Percentiles rank a stretch among this genome's conserved stretches.
Conservation (phyloP, 2,797 vertebrate genomes). For the Characodon lateralis region DNA sequence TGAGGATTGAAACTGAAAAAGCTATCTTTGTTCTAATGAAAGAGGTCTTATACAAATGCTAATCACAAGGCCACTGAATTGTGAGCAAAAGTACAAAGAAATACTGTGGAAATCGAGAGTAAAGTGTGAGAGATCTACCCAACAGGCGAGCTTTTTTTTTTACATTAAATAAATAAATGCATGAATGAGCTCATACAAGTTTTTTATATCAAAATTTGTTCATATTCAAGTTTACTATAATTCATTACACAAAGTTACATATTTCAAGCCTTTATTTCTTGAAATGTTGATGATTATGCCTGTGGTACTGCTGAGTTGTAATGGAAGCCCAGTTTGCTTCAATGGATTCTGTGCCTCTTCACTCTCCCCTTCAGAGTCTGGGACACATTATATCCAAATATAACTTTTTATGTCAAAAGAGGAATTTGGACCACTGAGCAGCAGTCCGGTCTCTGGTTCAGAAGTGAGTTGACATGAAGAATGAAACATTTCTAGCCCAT, state of each 20-base stretch:
- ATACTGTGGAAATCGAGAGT: not conserved
- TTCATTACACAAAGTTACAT: no score
- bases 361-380: no score
- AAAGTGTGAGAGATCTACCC: no score
- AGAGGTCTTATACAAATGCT: constrained; percentile 83
- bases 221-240: not conserved
- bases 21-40: constrained; percentile 83
- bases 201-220: not conserved
- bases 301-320: no score
- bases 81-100: constrained; percentile 71
- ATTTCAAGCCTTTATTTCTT: no score
- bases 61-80: constrained; percentile 80
- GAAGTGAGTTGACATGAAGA: no score
- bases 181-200: not conserved
- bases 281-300: not conserved
- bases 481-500: no score
- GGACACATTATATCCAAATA: no score
- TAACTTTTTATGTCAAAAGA: not conserved
- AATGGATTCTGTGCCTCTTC: not conserved
- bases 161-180: no score
- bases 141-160: no score
- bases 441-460: not conserved
- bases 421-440: not conserved
- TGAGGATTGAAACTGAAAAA: constrained; percentile 44
- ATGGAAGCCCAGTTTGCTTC: no score